Percentiles rank a stretch among this genome's conserved stretches.
Conservation (phyloP, 2,113 vertebrate genomes). For the Brachyhypopomus occidentalis region DNA sequence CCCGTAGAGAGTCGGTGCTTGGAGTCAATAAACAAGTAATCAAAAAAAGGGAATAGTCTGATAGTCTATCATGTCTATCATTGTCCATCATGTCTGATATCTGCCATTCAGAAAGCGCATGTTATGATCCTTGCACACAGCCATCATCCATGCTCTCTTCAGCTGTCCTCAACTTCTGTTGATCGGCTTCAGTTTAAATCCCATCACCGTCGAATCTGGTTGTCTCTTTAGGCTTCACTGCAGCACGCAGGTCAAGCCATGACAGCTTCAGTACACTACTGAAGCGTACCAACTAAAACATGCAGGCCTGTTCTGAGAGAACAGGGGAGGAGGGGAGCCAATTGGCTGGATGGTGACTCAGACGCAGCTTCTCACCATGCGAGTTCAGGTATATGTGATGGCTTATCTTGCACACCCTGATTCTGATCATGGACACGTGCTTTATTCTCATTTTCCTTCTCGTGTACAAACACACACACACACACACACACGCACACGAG, state of each 20-base stretch:
- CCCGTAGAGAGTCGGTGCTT: background rate
- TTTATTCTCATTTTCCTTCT: conserved; percentile 1
- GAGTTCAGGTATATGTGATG: background rate
- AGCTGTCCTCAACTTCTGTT: conserved; percentile 23
- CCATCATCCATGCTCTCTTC: background rate
- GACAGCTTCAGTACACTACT: conserved; percentile 8
- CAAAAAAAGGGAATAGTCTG: background rate
- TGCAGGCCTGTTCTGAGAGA: conserved; percentile 32
- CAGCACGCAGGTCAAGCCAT: conserved; percentile 34
- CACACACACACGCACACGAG: conserved; percentile 34
- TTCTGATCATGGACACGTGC: too few relatives aligned
- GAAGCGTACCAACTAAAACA: conserved; percentile 22
- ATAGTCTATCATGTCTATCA: background rate
- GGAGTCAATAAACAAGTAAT: conserved; percentile 15
- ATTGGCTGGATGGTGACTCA: background rate
- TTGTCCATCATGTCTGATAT: background rate
- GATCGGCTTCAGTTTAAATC: conserved; percentile 69
- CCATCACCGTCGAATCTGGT: conserved; percentile 63
- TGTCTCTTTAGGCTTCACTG: conserved; percentile 24
- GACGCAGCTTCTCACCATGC: too few relatives aligned
- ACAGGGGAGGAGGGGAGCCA: background rate
- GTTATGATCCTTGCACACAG: background rate
- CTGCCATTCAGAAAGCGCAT: conserved; percentile 3
- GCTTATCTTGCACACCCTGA: background rate
- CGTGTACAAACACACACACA: background rate